A percentile compares a stretch with the other conserved stretches of the same genome.
Conservation (phyloP, 1,140 invertebrate genomes). For the Stratiolaelaps scimitus region DNA sequence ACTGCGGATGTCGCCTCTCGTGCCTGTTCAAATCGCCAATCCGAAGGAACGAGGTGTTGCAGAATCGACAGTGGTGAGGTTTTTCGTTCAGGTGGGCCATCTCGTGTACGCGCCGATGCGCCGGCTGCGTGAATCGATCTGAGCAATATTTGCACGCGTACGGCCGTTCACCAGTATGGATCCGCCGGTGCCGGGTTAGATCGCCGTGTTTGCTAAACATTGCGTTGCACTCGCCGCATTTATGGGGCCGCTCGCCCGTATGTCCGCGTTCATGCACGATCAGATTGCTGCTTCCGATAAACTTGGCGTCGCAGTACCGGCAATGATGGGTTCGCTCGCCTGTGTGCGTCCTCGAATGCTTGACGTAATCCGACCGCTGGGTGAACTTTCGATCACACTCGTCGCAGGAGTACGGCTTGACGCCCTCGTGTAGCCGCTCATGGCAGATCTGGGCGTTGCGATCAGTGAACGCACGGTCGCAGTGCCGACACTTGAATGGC, state of each 20-base stretch:
- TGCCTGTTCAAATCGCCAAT: slow-evolving; percentile 37
- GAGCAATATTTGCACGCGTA: slow-evolving; percentile 59
- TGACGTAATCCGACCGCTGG: slow-evolving; percentile 35
- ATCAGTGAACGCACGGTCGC: slow-evolving; percentile 57
- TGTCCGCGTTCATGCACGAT: too few relatives aligned
- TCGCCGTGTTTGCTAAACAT: too few relatives aligned
- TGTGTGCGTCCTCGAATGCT: slow-evolving; percentile 37
- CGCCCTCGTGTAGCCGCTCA: slow-evolving; percentile 38
- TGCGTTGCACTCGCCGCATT: too few relatives aligned
- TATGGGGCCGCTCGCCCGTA: too few relatives aligned
- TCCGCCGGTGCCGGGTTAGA: too few relatives aligned
- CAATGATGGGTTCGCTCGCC: slow-evolving; percentile 36
- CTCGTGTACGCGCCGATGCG: slow-evolving; percentile 53
- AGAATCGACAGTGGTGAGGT: slow-evolving; percentile 34
- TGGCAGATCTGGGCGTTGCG: slow-evolving; percentile 56
- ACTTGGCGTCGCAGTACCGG: too few relatives aligned
- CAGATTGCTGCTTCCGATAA: too few relatives aligned
- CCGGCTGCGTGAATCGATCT: slow-evolving; percentile 55
- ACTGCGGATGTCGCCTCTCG: slow-evolving; percentile 20
- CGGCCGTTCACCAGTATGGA: slow-evolving; percentile 31
- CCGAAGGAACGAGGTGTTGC: slow-evolving; percentile 33
- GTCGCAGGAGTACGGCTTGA: slow-evolving; percentile 33
- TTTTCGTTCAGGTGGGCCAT: slow-evolving; percentile 36
- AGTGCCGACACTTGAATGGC: slow-evolving; percentile 53
- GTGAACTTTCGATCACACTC: slow-evolving; percentile 34